These are phyloP conservation scores for Proteles cristata DNA, from an alignment of 2,113 vertebrate genomes.

Conservation along the genomic window DNA sequence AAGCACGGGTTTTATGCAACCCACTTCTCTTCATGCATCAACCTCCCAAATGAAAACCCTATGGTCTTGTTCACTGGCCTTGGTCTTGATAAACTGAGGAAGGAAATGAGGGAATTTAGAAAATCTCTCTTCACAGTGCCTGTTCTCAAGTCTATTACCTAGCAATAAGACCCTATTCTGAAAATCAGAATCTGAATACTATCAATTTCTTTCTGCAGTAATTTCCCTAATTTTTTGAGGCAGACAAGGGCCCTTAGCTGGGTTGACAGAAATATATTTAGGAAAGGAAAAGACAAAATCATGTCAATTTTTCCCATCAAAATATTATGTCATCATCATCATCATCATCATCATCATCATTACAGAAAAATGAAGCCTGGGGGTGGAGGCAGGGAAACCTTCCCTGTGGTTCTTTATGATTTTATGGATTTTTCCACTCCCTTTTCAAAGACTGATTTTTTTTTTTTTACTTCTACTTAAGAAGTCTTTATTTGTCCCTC, in stretches of 20 bases:
- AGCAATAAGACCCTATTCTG: background rate
- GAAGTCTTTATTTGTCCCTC: background rate
- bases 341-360: background rate
- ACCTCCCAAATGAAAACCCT: background rate
- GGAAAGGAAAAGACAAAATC: slow-evolving; percentile 22
- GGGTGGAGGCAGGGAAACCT: background rate
- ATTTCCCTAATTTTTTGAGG: slow-evolving; percentile 34
- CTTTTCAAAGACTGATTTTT: background rate
- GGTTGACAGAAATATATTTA: background rate
- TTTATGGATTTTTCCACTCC: background rate
- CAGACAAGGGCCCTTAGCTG: background rate
- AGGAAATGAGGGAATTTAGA: background rate
- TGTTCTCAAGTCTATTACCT: background rate
- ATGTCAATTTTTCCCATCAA: background rate
- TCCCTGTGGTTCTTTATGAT: background rate
- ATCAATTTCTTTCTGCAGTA: background rate
- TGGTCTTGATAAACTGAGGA: background rate
- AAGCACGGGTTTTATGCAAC: background rate
- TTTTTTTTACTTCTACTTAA: background rate
- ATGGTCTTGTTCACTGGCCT: background rate
- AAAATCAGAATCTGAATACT: background rate
- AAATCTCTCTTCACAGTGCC: background rate
- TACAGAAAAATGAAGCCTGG: background rate
- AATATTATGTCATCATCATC: background rate
- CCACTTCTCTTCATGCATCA: background rate